These are phyloP conservation scores for Glyptemys insculpta DNA, from an alignment of 2,797 vertebrate species.

Conservation along the genomic window DNA sequence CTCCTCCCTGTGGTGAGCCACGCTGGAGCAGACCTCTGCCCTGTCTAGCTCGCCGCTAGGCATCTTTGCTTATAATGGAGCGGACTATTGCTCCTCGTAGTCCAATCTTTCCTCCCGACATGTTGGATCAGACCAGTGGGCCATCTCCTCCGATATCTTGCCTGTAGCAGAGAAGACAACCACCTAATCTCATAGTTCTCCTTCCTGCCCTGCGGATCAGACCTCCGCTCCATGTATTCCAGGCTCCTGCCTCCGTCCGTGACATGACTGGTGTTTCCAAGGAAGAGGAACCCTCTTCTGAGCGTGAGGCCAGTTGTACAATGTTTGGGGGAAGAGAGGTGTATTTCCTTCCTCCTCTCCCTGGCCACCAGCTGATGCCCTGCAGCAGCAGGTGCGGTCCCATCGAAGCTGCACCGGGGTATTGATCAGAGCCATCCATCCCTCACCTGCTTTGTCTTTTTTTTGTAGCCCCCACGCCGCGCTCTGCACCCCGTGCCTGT, in stretches of 20 bases:
- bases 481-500: neutral
- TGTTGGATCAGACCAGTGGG: neutral
- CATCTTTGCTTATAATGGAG: neutral
- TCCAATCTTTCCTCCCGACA: neutral
- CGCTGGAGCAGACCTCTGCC: accelerated
- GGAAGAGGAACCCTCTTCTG: neutral
- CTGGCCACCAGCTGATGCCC: neutral
- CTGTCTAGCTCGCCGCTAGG: neutral
- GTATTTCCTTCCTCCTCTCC: neutral
- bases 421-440: neutral
- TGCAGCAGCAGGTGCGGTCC: accelerated
- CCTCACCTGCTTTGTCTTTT: neutral
- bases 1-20: accelerated
- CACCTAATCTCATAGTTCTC: neutral
- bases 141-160: no score
- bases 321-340: neutral
- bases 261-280: no score
- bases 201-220: neutral
- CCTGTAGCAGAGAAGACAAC: neutral
- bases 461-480: neutral
- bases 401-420: no score
- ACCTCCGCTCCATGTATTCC: neutral
- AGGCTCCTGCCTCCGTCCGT: neutral
- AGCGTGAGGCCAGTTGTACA: neutral
- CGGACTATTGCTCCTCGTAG: neutral